Base-by-base conservation (phyloP, 2,113 vertebrate genomes). In the Corydoras sp. region DNA sequence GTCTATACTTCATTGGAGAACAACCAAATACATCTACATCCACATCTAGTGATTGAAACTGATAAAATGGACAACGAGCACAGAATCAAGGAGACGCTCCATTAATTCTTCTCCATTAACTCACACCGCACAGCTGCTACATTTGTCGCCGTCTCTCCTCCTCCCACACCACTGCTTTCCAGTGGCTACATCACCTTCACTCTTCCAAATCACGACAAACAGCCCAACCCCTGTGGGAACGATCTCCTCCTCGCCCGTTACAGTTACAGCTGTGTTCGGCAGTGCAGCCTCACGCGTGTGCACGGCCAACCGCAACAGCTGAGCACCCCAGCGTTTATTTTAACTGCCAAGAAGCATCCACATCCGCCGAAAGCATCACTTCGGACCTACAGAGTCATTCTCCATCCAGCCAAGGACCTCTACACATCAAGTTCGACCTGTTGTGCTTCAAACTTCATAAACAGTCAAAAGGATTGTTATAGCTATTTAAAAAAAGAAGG, bases 191-290 rank as follows among this genome's bases (percentile, higher is more conserved):
- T 72, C 80, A 67, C 83, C 76, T 76, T 81, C 82, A 56, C 76
- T 78, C 70, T 77, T 81, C 79, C 9, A 80, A 76, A 78, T 62
- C 81, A 80, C 78, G 78, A 81, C 58, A 69, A 85, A 73, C 73
- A 81, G 80, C 79, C 64, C 58, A 58, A 76, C 79, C 81, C 72
- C 81, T 77, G 75, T 79, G 83, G 83, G 82, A 86, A 82, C 83
- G 79, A 83, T 68, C 66, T 79, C 60, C 75, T 68, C 64, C 75
- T 14, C 63, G 77, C 66, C 77, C 73, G 72, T 77, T 68, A 63
- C 58, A 10, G 51, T 55, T 80, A 77, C 82, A 83, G 81, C 72
- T 5, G 79, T 59, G 30, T 4, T 74, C 56, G 11, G 61, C 68
- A 59, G 43, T 24, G 72, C 71, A 74, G 71, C 62, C 58, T 68